These are phyloP conservation scores for Esox niger DNA, from an alignment of 2,113 vertebrate species.

Conservation along the genomic window DNA sequence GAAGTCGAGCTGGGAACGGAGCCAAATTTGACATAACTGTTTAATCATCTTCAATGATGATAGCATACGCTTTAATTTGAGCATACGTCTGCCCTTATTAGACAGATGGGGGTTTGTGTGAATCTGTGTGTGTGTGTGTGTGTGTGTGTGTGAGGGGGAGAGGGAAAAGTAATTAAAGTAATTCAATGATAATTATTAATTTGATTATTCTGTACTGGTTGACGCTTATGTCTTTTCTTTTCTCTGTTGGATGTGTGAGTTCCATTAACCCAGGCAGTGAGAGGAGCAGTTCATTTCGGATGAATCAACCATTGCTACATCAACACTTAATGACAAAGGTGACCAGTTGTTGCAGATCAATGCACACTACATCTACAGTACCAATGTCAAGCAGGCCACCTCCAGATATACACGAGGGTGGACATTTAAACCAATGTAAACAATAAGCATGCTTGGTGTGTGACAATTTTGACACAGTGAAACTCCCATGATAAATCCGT, in stretches of 20 bases:
- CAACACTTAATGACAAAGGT: slow-evolving; percentile 33
- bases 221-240: slow-evolving; percentile 38
- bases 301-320: slow-evolving; percentile 40
- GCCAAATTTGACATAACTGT: slow-evolving; percentile 57
- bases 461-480: background rate
- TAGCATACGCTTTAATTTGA: slow-evolving; percentile 61
- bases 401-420: too few relatives aligned
- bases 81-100: slow-evolving; percentile 59
- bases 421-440: background rate
- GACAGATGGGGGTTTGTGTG: slow-evolving; percentile 51
- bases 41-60: slow-evolving; percentile 56
- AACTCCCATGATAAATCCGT: background rate
- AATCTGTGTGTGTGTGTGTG: slow-evolving; percentile 32
- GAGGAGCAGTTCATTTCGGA: slow-evolving; percentile 21
- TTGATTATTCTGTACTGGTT: slow-evolving; percentile 44
- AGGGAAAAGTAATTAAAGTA: slow-evolving; percentile 47
- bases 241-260: slow-evolving; percentile 16
- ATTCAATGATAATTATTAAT: slow-evolving; percentile 42
- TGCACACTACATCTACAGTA: background rate
- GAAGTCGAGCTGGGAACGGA: slow-evolving; percentile 46
- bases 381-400: too few relatives aligned
- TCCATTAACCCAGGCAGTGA: slow-evolving; percentile 29
- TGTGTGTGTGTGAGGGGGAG: slow-evolving; percentile 23
- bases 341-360: slow-evolving; percentile 12
- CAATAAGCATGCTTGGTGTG: background rate